phyloP scores from a whole-genome alignment of 1,140 invertebrate genomes.

The Oreohelix idahoensis region DNA sequence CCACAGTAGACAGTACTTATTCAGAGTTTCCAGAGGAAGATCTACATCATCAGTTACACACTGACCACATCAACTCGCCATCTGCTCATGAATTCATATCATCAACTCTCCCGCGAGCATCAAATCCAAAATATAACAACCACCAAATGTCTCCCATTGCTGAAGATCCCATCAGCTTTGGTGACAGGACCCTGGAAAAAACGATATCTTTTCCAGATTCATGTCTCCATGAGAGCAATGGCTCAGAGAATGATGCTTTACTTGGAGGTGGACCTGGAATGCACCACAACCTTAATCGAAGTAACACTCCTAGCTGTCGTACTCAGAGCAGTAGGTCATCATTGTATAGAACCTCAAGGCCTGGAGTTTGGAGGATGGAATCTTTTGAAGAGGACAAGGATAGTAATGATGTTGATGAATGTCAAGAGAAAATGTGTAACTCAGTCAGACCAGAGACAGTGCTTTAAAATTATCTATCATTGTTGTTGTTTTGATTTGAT shows the following conservation, averaged over 20 bases:
- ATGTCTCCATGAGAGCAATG: not conserved
- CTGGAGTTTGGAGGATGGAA: not conserved
- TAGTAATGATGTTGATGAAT: not conserved
- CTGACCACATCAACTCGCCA: too few relatives aligned
- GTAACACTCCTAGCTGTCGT: not conserved
- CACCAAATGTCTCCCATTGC: conserved; percentile 31
- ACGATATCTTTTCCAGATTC: conserved; percentile 25
- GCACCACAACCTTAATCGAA: not conserved
- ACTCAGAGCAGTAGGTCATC: not conserved
- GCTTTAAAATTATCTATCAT: too few relatives aligned
- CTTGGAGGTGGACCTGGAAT: not conserved
- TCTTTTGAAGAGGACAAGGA: not conserved
- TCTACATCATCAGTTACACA: not conserved
- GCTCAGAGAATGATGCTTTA: not conserved
- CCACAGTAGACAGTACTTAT: not conserved
- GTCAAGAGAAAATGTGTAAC: too few relatives aligned
- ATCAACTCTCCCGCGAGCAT: conserved; percentile 19
- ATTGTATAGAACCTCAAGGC: not conserved
- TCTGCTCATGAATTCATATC: not conserved
- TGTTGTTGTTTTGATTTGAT: too few relatives aligned
- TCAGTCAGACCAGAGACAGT: too few relatives aligned
- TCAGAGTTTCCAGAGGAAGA: not conserved
- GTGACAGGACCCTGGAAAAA: conserved; percentile 22
- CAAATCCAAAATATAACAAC: not conserved
- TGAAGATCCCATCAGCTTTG: not conserved